Percentiles rank a stretch among this genome's conserved stretches.
phyloP scores from a whole-genome alignment of 30 jellyfish, hydroid and myxozoan genomes.

The Hydractinia symbiolongicarpus region DNA sequence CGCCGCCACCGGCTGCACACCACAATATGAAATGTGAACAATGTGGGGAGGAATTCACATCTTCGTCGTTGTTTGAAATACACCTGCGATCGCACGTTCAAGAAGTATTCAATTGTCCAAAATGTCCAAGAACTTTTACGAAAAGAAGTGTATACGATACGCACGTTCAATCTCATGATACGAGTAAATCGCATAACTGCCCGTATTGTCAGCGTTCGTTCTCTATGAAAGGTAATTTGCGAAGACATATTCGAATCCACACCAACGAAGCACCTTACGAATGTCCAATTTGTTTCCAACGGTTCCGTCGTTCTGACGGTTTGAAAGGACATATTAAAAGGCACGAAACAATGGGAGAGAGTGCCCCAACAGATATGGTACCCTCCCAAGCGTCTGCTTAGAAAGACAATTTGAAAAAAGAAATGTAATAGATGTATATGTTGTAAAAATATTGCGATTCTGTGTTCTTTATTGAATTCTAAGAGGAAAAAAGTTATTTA shows the following conservation, averaged over 20 bases:
- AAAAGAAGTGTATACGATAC: conserved; percentile 25
- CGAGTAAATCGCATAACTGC: conserved; percentile 33
- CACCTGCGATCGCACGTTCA: conserved; percentile 36
- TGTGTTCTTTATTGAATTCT: too few species aligned
- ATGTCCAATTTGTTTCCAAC: conserved; percentile 46
- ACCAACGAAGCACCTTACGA: conserved; percentile 49
- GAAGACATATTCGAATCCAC: conserved; percentile 42
- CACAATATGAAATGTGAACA: conserved; percentile 19
- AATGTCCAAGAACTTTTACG: conserved; percentile 36
- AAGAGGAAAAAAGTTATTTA: too few species aligned
- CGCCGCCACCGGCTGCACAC: neutral
- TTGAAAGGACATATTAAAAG: conserved; percentile 39
- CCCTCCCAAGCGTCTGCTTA: conserved; percentile 44
- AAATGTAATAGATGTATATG: too few species aligned
- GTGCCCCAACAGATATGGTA: conserved; percentile 42
- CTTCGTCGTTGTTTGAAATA: conserved; percentile 36
- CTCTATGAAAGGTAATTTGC: conserved; percentile 39
- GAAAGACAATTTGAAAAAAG: neutral
- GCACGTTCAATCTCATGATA: conserved; percentile 33
- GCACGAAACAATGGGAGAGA: conserved; percentile 46
- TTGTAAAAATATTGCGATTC: too few species aligned
- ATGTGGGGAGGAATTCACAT: conserved; percentile 33
- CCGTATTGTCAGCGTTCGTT: conserved; percentile 42
- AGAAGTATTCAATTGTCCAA: conserved; percentile 22
- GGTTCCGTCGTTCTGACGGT: conserved; percentile 47